Evolutionary conservation across 1,140 invertebrate genomes (phyloP).

Genomic region (Maniola jurtina): DNA sequence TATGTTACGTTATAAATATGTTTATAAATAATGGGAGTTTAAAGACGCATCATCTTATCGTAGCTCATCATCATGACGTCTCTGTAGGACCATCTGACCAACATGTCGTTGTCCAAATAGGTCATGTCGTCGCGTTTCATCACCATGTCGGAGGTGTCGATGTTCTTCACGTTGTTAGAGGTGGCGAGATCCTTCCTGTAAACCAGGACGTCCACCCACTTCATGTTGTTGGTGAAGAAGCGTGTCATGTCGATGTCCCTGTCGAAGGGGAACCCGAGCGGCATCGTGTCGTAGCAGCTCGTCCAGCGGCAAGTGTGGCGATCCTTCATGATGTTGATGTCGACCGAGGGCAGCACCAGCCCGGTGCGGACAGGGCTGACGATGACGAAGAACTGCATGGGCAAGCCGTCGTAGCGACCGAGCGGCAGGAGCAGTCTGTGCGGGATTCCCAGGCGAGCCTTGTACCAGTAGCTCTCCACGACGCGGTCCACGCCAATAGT

Average conservation of each 20-base stretch:
- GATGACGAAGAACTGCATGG: constrained; percentile 83
- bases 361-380: constrained; percentile 81
- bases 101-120: constrained; percentile 58
- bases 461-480: constrained; percentile 76
- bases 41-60: constrained; percentile 60
- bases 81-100: constrained; percentile 55
- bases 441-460: constrained; percentile 81
- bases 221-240: constrained; percentile 83
- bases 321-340: constrained; percentile 63
- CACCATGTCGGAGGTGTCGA: constrained; percentile 59
- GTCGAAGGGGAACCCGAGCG: constrained; percentile 86
- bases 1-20: constrained; percentile 17
- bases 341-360: constrained; percentile 80
- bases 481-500: constrained; percentile 52
- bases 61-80: constrained; percentile 63
- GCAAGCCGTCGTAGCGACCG: constrained; percentile 81
- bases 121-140: constrained; percentile 66
- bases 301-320: constrained; percentile 77
- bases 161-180: constrained; percentile 54
- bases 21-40: constrained; percentile 23
- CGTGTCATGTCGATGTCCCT: constrained; percentile 79
- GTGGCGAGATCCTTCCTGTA: constrained; percentile 76
- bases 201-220: constrained; percentile 82
- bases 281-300: constrained; percentile 76
- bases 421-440: constrained; percentile 83